Evolutionary conservation across 2,797 vertebrate genomes (phyloP).

Genomic region (Acanthornis magna): DNA sequence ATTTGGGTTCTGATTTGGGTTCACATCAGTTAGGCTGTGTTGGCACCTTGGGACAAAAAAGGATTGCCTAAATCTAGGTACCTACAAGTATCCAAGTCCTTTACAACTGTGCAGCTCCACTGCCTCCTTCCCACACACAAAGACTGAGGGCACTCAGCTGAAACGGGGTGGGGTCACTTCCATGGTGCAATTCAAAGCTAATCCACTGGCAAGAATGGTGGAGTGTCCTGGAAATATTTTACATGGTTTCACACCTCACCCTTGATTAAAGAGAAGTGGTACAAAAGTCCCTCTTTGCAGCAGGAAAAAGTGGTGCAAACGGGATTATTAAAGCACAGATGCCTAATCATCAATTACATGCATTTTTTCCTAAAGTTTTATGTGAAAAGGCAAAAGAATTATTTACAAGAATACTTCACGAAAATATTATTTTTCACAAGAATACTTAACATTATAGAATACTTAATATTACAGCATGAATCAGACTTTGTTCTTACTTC

Average conservation of each 20-base stretch:
- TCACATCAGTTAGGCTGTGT: background rate
- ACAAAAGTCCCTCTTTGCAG: background rate
- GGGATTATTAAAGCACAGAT: background rate
- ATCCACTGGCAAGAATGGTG: background rate
- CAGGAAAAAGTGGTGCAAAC: background rate
- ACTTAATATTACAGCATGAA: background rate
- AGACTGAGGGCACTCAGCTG: background rate
- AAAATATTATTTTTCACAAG: background rate
- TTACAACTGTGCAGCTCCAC: background rate
- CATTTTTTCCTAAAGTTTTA: background rate
- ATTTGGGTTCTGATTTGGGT: background rate
- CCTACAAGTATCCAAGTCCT: background rate
- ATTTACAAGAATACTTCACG: background rate
- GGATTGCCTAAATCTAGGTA: background rate
- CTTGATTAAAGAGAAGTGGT: background rate
- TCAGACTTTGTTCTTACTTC: background rate
- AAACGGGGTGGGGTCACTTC: background rate
- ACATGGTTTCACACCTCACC: background rate
- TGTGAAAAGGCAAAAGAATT: background rate
- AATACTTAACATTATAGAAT: background rate
- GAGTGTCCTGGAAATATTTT: background rate
- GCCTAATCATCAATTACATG: background rate
- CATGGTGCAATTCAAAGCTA: background rate
- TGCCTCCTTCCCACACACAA: background rate
- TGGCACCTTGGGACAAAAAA: background rate